Evolutionary conservation across 1,140 invertebrate species (phyloP), one percentile per base, ranked within the genome.

Genomic region (Neodiprion pinetum): DNA sequence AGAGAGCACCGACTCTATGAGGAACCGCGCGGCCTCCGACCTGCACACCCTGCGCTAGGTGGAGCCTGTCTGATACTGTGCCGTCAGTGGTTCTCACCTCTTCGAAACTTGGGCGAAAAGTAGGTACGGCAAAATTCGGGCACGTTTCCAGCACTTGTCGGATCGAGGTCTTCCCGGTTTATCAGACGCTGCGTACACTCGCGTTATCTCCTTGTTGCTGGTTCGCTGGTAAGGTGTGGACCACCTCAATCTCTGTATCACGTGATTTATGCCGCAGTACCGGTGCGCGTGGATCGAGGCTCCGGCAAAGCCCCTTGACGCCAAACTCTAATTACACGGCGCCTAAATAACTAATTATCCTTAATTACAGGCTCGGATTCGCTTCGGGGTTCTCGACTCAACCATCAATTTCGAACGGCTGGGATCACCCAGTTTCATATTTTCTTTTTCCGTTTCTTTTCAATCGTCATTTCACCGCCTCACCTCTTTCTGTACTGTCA

Each of bases 21-120:
- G 84, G 85, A 86, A 88, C 85, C 84, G 84, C 85, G 85, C 84
- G 84, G 85, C 84, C 86, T 85, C 86, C 86, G 85, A 81, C 85
- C 86, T 84, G 85, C 82, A 86, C 84, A 85, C 84, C 83, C 85
- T 85, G 85, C 84, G 82, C 85, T 88, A 88, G 85, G 86, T 86
- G 86, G 86, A 87, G 85, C 80, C 84, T 83, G 84, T 81, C 82
- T 83, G 84, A 86, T 86, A 85, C 83, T 83, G 82, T 83, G 81
- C 80, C 81, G 79, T 81, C 83, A 76, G 81, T 75, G 85, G 74
- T 71, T 80, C 82, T 87, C 85, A 87, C 76, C 67, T 71, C 47
- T 28, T 48, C 75, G 75, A 73, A 4, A 17, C 11, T 7, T 17
- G 7, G n/a, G 65, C 61, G 28, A 40, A 40, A 40, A 40, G 17